A percentile compares a stretch with the other conserved stretches of the same genome.
These are phyloP conservation scores for Catocala fraxini DNA, from an alignment of 2,888 invertebrate genomes.

Conservation along the genomic window DNA sequence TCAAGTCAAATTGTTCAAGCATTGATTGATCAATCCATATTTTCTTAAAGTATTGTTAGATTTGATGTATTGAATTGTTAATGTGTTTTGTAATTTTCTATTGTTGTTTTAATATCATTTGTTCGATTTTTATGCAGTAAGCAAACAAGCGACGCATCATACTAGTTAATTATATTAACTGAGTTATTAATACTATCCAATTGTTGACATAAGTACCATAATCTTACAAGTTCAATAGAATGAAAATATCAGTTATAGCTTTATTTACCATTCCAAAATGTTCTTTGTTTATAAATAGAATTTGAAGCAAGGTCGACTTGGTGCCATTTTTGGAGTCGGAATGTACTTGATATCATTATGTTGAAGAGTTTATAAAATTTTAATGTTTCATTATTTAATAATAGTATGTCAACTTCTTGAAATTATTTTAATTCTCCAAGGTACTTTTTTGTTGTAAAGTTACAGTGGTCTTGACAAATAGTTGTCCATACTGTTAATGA, in stretches of 20 bases:
- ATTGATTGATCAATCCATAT: conserved; percentile 58
- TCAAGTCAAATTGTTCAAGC: conserved; percentile 49
- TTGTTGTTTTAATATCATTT: conserved; percentile 75
- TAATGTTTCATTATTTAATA: conserved; percentile 23
- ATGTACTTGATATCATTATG: conserved; percentile 29
- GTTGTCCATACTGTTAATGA: conserved; percentile 47
- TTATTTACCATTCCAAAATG: conserved; percentile 67
- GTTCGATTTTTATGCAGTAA: conserved; percentile 59
- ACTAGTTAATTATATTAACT: conserved; percentile 31
- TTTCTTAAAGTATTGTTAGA: conserved; percentile 76
- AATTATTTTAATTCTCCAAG: conserved; percentile 24
- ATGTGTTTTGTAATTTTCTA: conserved; percentile 75
- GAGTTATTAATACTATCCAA: conserved; percentile 25
- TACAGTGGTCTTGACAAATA: conserved; percentile 45
- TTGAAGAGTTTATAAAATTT: conserved; percentile 21
- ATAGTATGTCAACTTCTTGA: conserved; percentile 18
- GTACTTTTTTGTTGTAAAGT: conserved; percentile 41
- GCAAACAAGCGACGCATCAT: conserved; percentile 35
- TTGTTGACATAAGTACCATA: conserved; percentile 37
- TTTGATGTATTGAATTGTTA: conserved; percentile 76
- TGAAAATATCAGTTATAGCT: conserved; percentile 44
- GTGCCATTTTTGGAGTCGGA: conserved; percentile 66
- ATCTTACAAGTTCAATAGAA: conserved; percentile 34
- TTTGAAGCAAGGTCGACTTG: conserved; percentile 57
- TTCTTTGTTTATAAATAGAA: conserved; percentile 38